These are phyloP conservation scores for Benthosema pterotum DNA, from an alignment of 2,797 vertebrate genomes.

Conservation along the genomic window DNA sequence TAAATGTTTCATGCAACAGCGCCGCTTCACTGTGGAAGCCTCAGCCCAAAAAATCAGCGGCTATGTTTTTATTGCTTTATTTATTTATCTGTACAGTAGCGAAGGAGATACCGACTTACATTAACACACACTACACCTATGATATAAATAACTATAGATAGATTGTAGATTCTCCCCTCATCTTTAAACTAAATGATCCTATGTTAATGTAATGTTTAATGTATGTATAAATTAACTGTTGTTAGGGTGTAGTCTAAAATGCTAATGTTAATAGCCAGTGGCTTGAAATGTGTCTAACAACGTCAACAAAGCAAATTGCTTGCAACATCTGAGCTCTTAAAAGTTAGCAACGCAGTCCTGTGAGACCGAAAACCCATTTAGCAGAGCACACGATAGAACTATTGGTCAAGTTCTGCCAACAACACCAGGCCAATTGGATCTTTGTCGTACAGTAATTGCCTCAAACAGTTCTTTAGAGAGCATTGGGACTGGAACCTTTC, in stretches of 20 bases:
- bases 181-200: no score
- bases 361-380: slow-evolving; percentile 24
- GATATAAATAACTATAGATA: no score
- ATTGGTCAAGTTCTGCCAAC: slow-evolving; percentile 40
- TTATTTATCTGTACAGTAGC: slow-evolving; percentile 18
- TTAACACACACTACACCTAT: background rate
- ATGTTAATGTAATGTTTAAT: no score
- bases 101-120: slow-evolving; percentile 5
- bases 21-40: slow-evolving; percentile 58
- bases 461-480: slow-evolving; percentile 48
- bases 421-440: slow-evolving; percentile 43
- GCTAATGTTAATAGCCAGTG: no score
- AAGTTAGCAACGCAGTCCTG: background rate
- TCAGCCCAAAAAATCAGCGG: slow-evolving; percentile 57
- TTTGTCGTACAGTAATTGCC: slow-evolving; percentile 48
- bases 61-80: slow-evolving; percentile 47
- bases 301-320: slow-evolving; percentile 11
- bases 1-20: slow-evolving; percentile 78
- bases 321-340: slow-evolving; percentile 11
- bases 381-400: slow-evolving; percentile 25
- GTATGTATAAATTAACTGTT: no score
- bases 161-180: no score
- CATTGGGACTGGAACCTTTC: slow-evolving; percentile 46
- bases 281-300: background rate
- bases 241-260: no score